Evolutionary conservation across 2,888 invertebrate genomes (phyloP), one percentile per base, ranked within the genome.

Genomic region (Calameuta idolon): DNA sequence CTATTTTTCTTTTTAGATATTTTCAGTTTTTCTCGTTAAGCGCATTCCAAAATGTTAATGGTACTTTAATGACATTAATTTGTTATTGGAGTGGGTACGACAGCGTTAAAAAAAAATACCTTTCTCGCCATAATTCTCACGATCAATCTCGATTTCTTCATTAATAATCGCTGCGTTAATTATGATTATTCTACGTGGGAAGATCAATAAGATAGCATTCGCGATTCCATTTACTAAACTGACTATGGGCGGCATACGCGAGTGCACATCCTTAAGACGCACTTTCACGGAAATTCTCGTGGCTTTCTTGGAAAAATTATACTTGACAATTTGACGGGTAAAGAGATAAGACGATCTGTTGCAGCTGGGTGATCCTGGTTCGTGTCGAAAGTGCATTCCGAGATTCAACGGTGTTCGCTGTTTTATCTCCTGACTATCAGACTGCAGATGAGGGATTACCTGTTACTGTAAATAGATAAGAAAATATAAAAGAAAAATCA

Each of bases 201-300:
- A 55, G 55, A 55, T 55, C 55, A 23, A 55, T 55, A 23, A 55
- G 55, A 55, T 55, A 55, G 23, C 55, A 55, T 55, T 55, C 23
- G 55, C 55, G 55, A 55, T 55, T 55, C 5, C 55, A 55, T 55
- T 55, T 55, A 23, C 23, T 55, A 55, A 55, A 55, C 23, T 15
- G 23, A 55, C 55, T 55, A 55, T 55, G 23, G 1, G 55, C 55
- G 23, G 23, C 55, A 55, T 23, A 23, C 9, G 55, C 55, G 9
- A 55, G 23, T 55, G 23, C 15, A 40, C 40, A 1, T 40, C 23
- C 23, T 55, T 23, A 23, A 55, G 23, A 9, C 23, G 23, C 23
- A 78, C 82, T 81, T 82, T 81, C 79, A 75, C 82, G 82, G 76
- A 82, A 82, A 81, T 75, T 80, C 55, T 55, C 55, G 55, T 55